Evolutionary conservation across 2,113 vertebrate genomes (phyloP).

Genomic region (Odontophorus gujanensis): DNA sequence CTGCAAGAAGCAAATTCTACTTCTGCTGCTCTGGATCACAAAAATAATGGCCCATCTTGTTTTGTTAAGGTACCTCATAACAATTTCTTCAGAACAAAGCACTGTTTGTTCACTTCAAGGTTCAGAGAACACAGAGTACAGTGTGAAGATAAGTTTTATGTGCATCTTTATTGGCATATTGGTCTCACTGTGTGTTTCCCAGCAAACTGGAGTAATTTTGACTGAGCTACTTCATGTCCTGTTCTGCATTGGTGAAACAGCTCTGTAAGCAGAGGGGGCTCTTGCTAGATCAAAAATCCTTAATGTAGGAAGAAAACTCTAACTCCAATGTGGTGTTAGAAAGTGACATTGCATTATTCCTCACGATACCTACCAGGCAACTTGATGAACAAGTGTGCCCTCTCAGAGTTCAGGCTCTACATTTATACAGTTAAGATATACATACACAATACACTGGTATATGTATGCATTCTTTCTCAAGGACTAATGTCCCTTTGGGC

Average conservation of each 20-base stretch:
- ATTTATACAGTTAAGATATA: no score
- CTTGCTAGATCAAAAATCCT: neutral
- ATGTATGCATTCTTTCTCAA: no score
- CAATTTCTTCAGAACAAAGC: neutral
- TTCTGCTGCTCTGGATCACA: accelerated
- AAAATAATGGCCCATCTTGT: neutral
- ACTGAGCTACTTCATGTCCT: neutral
- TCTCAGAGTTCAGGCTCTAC: no score
- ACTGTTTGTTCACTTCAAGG: neutral
- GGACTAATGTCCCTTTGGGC: no score
- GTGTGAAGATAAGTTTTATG: neutral
- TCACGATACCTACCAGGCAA: no score
- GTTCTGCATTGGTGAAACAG: accelerated
- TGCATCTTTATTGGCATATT: neutral
- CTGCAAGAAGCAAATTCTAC: neutral
- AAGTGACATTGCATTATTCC: no score
- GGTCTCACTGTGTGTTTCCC: neutral
- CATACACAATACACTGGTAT: no score
- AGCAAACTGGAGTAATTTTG: neutral
- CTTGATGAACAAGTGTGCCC: no score
- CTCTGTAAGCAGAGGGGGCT: neutral
- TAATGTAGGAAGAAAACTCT: neutral
- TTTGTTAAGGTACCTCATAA: neutral
- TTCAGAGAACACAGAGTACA: neutral
- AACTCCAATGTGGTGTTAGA: no score